phyloP scores from a whole-genome alignment of 1,140 invertebrate species.

The Conopomorpha cramerella region DNA sequence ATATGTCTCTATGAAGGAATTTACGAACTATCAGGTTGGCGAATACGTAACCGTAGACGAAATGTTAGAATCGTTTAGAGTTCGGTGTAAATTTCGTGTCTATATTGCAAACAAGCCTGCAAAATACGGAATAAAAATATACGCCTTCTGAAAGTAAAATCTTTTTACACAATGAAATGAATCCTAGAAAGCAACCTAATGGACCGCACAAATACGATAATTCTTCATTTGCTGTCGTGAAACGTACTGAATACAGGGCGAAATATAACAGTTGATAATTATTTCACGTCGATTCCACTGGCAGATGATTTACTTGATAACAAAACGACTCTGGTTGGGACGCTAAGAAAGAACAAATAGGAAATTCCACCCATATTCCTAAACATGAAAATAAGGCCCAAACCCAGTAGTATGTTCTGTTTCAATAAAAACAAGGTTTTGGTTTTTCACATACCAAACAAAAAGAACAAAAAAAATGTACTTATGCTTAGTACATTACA shows the following conservation, averaged over 20 bases:
- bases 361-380: slow-evolving; percentile 30
- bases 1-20: too few species aligned
- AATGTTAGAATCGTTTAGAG: too few species aligned
- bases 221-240: slow-evolving; percentile 17
- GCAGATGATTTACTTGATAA: slow-evolving; percentile 17
- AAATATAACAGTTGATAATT: slow-evolving; percentile 42
- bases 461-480: slow-evolving; percentile 7
- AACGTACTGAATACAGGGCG: slow-evolving; percentile 17
- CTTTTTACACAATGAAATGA: slow-evolving; percentile 24
- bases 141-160: slow-evolving; percentile 6
- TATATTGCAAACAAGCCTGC: too few species aligned
- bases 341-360: slow-evolving; percentile 32
- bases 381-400: slow-evolving; percentile 7
- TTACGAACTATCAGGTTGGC: too few species aligned
- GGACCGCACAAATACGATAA: slow-evolving; percentile 21
- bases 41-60: too few species aligned
- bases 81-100: too few species aligned
- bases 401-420: slow-evolving; percentile 6
- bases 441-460: slow-evolving; percentile 6
- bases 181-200: slow-evolving; percentile 24
- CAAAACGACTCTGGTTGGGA: slow-evolving; percentile 27
- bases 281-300: slow-evolving; percentile 24
- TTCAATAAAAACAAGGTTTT: slow-evolving; percentile 5
- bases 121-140: slow-evolving; percentile 12
- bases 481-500: slow-evolving; percentile 1